Evolutionary conservation across 2,797 vertebrate species (phyloP), one percentile per base, ranked within the genome.

Genomic region (Oreochromis mossambicus): DNA sequence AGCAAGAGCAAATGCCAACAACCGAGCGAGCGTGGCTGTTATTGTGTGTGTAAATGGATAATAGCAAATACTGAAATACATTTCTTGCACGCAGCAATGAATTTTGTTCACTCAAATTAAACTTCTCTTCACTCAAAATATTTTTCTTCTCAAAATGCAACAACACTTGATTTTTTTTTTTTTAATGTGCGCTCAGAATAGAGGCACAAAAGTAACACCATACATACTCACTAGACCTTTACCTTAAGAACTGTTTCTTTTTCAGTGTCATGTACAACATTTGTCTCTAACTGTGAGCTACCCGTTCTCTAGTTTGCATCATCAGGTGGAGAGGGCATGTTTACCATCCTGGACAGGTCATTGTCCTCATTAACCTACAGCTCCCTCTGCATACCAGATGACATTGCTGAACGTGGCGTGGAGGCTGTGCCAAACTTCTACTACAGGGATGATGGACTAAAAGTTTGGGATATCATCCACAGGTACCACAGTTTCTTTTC

Each of bases 391-490:
- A 38, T 95, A 9, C 92, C 88, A 13, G 93, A 94, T 0, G 78
- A 94, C 84, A 91, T 96, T 6, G 63, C 75, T 29, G 87, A 88
- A 3, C 91, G 95, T 7, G 88, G 92, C 1, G 9, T 95, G 15
- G 88, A 96, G 83, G 58, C 80, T 3, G 19, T 97, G 34, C 97
- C 96, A 0, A 94, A 95, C 83, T 97, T 93, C 90, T 94, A 96
- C 86, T 97, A 97, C 90, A 96, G 96, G 1, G 96, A 97, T 0
- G 97, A 97, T 50, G 96, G 95, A 63, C 85, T 97, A 83, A 90
- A 68, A 1, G 91, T 97, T 51, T 98, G 97, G 97, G 82, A 89
- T 1, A 94, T 95, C 8, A 95, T 97, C 78, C 68, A 95, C 83
- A 96, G 93, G 97, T 97, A 85, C 2, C 5, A 36, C 8, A 66